Evolutionary conservation across 2,113 vertebrate genomes (phyloP).

Genomic region (Neolamprologus toae): DNA sequence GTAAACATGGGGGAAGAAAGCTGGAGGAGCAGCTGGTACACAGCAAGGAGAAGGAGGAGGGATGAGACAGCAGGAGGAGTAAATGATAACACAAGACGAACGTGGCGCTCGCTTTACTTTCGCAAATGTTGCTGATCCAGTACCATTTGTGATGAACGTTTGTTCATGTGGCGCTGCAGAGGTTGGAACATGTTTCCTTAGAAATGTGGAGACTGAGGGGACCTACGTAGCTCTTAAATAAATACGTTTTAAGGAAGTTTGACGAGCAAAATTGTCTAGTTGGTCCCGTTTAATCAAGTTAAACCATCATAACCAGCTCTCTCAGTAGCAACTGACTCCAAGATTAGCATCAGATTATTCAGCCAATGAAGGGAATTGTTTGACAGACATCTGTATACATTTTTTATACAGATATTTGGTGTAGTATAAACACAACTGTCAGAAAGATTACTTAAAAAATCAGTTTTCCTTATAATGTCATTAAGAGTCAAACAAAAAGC

Average conservation of each 20-base stretch:
- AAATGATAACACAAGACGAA: neutral
- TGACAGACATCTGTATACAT: neutral
- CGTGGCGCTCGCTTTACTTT: constrained; percentile 32
- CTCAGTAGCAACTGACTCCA: neutral
- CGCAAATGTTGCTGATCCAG: neutral
- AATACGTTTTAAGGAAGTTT: neutral
- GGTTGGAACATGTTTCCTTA: neutral
- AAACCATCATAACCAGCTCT: neutral
- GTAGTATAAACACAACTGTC: neutral
- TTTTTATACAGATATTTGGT: neutral
- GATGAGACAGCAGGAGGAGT: neutral
- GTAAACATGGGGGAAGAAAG: constrained; percentile 13
- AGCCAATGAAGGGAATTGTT: neutral
- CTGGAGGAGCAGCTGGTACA: constrained; percentile 27
- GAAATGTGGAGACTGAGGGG: neutral
- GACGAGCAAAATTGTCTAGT: neutral
- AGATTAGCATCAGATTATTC: neutral
- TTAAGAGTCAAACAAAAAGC: neutral
- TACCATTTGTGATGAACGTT: neutral
- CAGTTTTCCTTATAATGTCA: neutral
- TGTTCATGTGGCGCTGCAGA: neutral
- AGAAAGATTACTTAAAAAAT: neutral
- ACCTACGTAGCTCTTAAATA: neutral
- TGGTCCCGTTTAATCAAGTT: neutral
- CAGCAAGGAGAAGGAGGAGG: neutral